Evolutionary conservation across 2,113 vertebrate species (phyloP), one percentile per base, ranked within the genome.

Genomic region (Lanius collurio): DNA sequence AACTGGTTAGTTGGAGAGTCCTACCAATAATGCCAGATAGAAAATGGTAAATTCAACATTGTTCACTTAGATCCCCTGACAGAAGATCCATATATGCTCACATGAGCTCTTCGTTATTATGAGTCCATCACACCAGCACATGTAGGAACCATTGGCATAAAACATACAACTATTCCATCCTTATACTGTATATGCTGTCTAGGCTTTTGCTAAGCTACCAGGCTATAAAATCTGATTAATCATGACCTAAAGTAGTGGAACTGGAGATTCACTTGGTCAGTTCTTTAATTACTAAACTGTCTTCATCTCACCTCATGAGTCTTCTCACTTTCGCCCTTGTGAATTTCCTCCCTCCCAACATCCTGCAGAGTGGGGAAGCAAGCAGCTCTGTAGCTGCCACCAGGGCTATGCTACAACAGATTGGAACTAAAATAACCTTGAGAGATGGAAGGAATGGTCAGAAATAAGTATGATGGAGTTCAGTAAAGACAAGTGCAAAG

Each of bases 361-460:
- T 46, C 26, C 16, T 1, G 0, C 30, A 49, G 52, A 65, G 8
- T 13, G 5, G 11, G 22, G 30, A 39, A 74, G n/a, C 15, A 50
- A 82, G 33, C 0, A 0, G 33, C 42, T 70, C 11, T 19, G 23
- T 28, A 50, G 33, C 70, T 64, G 57, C 67, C 50, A 42, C 23
- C 2, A 11, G 62, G 39, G 11, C 65, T 55, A 60, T 86, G 35
- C 28, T 53, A 27, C 2, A 2, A 28, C 12, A 63, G 60, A 33
- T 0, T 63, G 27, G 56, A 91, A 81, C 39, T 77, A 44, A 87
- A 88, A 63, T 57, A 87, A 46, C 44, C 24, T 17, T 19, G 26
- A 62, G 13, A 78, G 19, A 47, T 35, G n/a, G 5, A 64, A 79
- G 41, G n/a, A 79, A 47, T 15, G 11, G 47, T 82, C 41, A 90